Base-by-base conservation (phyloP, 2,888 invertebrate species). In the Agrotis exclamationis region DNA sequence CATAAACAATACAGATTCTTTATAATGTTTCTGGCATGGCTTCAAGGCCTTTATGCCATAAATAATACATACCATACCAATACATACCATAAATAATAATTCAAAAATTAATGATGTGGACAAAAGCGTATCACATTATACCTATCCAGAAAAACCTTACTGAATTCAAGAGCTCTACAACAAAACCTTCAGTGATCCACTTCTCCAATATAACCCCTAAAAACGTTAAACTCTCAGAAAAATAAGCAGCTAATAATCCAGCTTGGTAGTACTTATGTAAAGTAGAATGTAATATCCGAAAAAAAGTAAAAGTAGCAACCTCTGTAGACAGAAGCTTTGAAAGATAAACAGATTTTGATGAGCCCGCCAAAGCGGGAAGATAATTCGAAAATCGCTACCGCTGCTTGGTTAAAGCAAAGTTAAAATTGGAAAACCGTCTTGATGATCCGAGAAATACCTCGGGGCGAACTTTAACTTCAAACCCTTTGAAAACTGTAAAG, bases 391-490 rank as follows among this genome's bases (percentile, higher is more conserved):
- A 95, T 94, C 92, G 90, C 91, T 90, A 89, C 89, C 88, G 87
- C 89, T 89, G 89, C 90, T 90, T 84, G 83, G 88, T 85, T 87
- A 79, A 90, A 89, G 87, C 85, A 89, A 95, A 95, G 93, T 94
- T 95, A 91, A 95, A 95, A 95, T 95, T 95, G 91, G 94, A 93
- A 95, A 95, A 90, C 92, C 90, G 90, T 90, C 92, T 91, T 94
- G 94, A 93, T 92, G 93, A 94, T 91, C 93, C 92, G 91, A 92
- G 93, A 92, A 92, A 94, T 93, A 92, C 93, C 95, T 93, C 84
- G 86, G 83, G 93, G 94, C 92, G 80, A 92, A 93, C 89, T 93
- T 92, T 86, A 89, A 92, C 90, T 92, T 93, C 78, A 85, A 88
- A 88, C 92, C 93, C 95, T 94, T 95, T 94, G 94, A 93, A 92